Evolutionary conservation across 2,797 vertebrate species (phyloP).

Genomic region (Ceryle rudis): DNA sequence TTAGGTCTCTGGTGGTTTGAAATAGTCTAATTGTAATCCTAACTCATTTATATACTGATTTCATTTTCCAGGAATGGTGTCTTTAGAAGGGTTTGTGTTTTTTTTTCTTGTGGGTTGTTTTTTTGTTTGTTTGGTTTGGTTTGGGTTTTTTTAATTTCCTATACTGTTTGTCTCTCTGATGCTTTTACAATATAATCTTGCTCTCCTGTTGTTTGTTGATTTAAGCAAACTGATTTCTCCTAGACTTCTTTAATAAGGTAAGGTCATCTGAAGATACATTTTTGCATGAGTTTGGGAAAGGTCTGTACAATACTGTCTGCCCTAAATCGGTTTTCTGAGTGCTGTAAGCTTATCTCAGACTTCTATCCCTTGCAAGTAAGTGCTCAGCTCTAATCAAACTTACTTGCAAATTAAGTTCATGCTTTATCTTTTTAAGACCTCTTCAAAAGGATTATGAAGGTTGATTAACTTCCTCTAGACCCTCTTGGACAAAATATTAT

Average conservation of each 20-base stretch:
- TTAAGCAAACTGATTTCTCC: neutral
- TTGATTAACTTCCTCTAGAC: neutral
- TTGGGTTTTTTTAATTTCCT: neutral
- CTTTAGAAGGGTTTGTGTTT: neutral
- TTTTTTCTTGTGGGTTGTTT: too few relatives aligned
- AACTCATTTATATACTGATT: neutral
- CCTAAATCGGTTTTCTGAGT: neutral
- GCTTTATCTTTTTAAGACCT: constrained; percentile 9
- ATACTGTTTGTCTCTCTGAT: neutral
- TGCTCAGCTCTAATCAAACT: neutral
- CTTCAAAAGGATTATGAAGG: constrained; percentile 17
- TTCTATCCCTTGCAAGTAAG: neutral
- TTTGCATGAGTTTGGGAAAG: neutral
- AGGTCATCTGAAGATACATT: neutral
- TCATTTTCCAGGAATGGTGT: neutral
- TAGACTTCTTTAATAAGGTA: neutral
- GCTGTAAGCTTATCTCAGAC: neutral
- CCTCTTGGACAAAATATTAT: neutral
- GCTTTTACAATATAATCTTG: neutral
- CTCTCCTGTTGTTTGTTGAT: neutral
- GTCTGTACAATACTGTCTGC: neutral
- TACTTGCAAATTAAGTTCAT: neutral
- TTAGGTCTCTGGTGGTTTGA: neutral
- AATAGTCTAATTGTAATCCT: neutral
- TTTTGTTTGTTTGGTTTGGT: neutral